Evolutionary conservation across 2,797 vertebrate species (phyloP), one percentile per base, ranked within the genome.

Genomic region (Paedocypris micromegethes): DNA sequence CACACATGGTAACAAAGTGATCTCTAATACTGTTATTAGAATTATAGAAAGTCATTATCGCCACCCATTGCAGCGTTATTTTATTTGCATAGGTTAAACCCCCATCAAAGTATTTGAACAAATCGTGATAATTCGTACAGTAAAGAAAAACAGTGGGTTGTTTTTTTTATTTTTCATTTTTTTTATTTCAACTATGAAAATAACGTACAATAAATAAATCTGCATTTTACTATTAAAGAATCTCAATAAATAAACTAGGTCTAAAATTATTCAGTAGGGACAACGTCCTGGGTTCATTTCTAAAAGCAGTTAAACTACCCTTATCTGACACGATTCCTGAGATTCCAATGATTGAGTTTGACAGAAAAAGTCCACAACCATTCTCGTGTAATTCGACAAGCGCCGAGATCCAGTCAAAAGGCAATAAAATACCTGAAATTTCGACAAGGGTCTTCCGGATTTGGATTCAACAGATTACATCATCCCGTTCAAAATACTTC

Each of bases 201-300:
- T 98, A 98, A 94, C 92, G 84, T 96, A 92, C 93, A 95, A 96
- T 97, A 98, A 98, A 98, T 97, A 97, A 70, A 91, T 95, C 92
- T 95, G 78, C 86, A 92, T 89, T 93, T 93, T 91, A 90, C 92
- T 95, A 94, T 88, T 93, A 94, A 94, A 97, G 88, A 89, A 92
- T 94, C 89, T 95, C 77, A 95, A 98, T 98, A 98, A 98, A 98
- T 98, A 94, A 87, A 91, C 90, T 92, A 94, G 85, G 6, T 91
- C 91, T 93, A 94, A 93, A 93, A 93, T 87, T 84, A 88, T 76
- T 90, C 91, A 89, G 85, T 80, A 88, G 88, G 87, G 82, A 85
- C 77, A 77, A 83, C 85, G 82, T 85, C 83, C 76, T 70, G 70
- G 86, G 88, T 86, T 77, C 90, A 90, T 89, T 75, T 76, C 83